phyloP scores from a whole-genome alignment of 2,888 invertebrate genomes.

The Drosophila incognita region DNA sequence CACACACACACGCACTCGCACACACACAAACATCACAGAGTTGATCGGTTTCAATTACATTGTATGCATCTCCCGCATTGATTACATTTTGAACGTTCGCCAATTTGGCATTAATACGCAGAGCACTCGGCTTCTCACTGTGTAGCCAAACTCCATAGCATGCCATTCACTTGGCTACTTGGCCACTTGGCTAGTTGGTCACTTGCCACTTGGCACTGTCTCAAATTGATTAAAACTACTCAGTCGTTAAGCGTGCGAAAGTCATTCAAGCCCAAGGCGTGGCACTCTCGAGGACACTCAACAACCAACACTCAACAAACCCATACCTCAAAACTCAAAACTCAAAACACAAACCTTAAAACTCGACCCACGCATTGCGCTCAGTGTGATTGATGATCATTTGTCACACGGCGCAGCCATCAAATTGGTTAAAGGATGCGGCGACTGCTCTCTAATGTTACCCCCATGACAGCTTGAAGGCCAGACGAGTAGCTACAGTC shows the following conservation, averaged over 20 bases:
- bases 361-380: conserved; percentile 53
- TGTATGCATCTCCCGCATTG: conserved; percentile 71
- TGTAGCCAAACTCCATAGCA: conserved; percentile 9
- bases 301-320: conserved; percentile 5
- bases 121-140: conserved; percentile 35
- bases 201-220: conserved; percentile 16
- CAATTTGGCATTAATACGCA: conserved; percentile 71
- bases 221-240: conserved; percentile 71
- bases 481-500: conserved; percentile 1
- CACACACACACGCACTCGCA: background rate
- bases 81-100: conserved; percentile 80
- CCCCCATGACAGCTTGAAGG: background rate
- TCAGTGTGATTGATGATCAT: conserved; percentile 76
- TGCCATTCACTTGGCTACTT: conserved; percentile 67
- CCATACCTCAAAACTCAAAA: conserved; percentile 1
- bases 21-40: background rate
- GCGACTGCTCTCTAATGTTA: conserved; percentile 40
- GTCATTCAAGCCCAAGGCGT: conserved; percentile 35
- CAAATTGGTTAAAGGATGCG: conserved; percentile 75
- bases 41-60: conserved; percentile 67
- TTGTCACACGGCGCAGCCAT: conserved; percentile 71
- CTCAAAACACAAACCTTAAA: conserved; percentile 9
- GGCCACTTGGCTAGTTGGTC: conserved; percentile 21
- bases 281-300: conserved; percentile 29
- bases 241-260: conserved; percentile 76